Percentiles rank a stretch among this genome's conserved stretches.
Conservation (phyloP, 2,888 invertebrate genomes). For the Eristalis arbustorum region DNA sequence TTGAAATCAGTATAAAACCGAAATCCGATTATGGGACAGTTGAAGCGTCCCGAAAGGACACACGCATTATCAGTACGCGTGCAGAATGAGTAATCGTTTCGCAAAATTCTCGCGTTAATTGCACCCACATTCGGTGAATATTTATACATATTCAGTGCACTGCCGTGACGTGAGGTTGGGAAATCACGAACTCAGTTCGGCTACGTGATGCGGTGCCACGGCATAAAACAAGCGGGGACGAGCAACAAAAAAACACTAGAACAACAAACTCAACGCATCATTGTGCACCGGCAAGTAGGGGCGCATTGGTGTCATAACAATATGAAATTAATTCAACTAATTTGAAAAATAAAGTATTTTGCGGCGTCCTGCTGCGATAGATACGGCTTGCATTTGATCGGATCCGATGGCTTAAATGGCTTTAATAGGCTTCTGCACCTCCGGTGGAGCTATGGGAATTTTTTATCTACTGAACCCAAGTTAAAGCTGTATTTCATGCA, state of each 20-base stretch:
- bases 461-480: neutral
- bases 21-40: conserved; percentile 66
- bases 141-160: conserved; percentile 8
- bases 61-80: conserved; percentile 67
- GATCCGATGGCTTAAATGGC: conserved; percentile 17
- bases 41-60: conserved; percentile 54
- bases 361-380: conserved; percentile 26
- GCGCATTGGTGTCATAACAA: conserved; percentile 55
- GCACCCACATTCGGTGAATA: conserved; percentile 30
- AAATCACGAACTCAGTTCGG: conserved; percentile 66
- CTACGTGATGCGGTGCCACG: conserved; percentile 47
- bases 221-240: neutral
- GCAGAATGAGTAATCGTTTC: conserved; percentile 67
- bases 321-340: conserved; percentile 65
- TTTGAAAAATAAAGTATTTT: conserved; percentile 46
- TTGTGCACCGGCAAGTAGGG: neutral
- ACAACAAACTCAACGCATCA: neutral
- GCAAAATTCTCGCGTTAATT: conserved; percentile 66
- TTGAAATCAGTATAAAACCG: conserved; percentile 52
- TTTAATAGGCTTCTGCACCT: neutral
- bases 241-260: neutral
- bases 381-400: conserved; percentile 49
- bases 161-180: conserved; percentile 38
- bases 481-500: no score
- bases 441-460: neutral